These are phyloP conservation scores for Psittacula echo DNA, from an alignment of 2,797 vertebrate genomes.

Conservation along the genomic window DNA sequence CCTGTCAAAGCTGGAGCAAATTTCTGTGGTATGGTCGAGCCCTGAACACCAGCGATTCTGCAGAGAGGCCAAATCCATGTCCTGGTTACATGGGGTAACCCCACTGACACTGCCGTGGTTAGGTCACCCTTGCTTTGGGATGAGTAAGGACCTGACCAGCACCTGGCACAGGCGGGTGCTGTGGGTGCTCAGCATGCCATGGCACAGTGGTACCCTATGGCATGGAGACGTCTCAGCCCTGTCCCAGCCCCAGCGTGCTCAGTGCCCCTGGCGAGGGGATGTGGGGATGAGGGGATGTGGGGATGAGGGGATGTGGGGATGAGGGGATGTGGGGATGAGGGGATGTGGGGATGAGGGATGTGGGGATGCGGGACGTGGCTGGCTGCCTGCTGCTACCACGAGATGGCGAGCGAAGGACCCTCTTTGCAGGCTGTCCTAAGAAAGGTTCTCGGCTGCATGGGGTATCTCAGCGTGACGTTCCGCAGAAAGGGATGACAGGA, in stretches of 20 bases:
- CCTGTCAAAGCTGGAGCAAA: fast-evolving
- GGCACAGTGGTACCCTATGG: background rate
- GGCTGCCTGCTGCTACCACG: constrained; percentile 46
- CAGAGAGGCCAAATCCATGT: background rate
- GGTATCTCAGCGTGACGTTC: fast-evolving
- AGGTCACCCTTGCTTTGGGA: no score
- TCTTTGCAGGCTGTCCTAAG: background rate
- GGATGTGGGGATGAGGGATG: no score
- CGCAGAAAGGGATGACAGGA: fast-evolving
- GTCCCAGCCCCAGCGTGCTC: fast-evolving
- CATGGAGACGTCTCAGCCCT: background rate
- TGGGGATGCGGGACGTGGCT: background rate
- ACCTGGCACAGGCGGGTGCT: fast-evolving
- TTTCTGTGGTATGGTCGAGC: background rate
- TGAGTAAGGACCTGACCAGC: fast-evolving
- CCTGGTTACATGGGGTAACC: background rate
- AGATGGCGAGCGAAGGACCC: constrained; percentile 64
- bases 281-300: no score
- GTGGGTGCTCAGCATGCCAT: background rate
- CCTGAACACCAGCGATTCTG: fast-evolving
- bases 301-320: background rate
- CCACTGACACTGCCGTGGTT: fast-evolving
- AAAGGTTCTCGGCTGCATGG: background rate
- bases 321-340: no score
- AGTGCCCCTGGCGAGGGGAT: fast-evolving